Base-by-base conservation (phyloP, 2,888 invertebrate species). In the Muschampia plurimacula region DNA sequence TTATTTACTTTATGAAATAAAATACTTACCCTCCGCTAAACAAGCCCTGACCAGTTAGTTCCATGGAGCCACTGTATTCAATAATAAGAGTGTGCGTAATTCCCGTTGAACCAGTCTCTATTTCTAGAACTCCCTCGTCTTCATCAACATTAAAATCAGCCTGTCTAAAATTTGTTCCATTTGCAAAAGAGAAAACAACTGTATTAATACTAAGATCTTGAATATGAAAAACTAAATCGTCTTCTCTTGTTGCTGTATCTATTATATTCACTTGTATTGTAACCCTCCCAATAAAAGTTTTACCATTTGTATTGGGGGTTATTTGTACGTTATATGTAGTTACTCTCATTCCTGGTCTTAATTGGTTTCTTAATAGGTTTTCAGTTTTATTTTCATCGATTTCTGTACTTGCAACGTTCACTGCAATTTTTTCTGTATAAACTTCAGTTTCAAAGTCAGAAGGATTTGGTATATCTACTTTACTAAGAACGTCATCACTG, bases 331-430 rank as follows among this genome's bases (percentile, higher is more conserved):
- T n/a, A 59, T 90, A 89, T 28, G 76, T 80, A 2, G 69, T 77
- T 0, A 86, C 79, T 1, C 44, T 12, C 83, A 90, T 85, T 6
- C 88, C 91, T 8, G 89, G 87, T 74, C 89, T 82, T 41, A 89
- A 73, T 15, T 69, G 49, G 15, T 52, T 69, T 28, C 62, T 62
- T 15, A 52, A 36, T 15, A 49, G 5, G 0, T 0, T 49, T 39
- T 12, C 68, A n/a, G 32, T 62, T 62, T 69, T 10, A 39, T 15
- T 36, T 32, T 1, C 2, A 2, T 15, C 15, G 46, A n/a, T 60
- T 6, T 41, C 36, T 46, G 1, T n/a, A 64, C 36, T 64, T 64
- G 12, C 8, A 46, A 22, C 28, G 9, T 46, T 28, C 15, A 64
- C 13, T 28, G 12, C 46, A 15, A 22, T 12, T 13, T 12, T 59